These are phyloP conservation scores for Siniperca scherzeri DNA, from an alignment of 2,797 vertebrate genomes.

Conservation along the genomic window DNA sequence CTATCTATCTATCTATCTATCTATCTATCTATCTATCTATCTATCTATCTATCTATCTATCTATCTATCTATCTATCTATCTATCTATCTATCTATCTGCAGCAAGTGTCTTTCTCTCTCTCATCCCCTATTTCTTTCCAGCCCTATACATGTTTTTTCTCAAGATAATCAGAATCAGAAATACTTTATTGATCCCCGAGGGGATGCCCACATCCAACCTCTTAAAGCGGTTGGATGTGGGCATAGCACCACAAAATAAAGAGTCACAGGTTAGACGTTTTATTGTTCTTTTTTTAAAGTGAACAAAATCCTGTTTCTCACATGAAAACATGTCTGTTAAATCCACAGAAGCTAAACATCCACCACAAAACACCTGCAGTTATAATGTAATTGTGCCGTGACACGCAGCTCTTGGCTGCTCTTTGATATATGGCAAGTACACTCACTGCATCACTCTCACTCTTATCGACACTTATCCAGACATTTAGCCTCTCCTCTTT, in stretches of 20 bases:
- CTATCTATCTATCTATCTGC: too few relatives aligned
- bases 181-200: too few relatives aligned
- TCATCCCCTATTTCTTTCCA: background rate
- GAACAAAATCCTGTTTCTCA: constrained; percentile 1
- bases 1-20: too few relatives aligned
- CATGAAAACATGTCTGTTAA: constrained; percentile 3
- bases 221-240: too few relatives aligned
- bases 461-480: constrained; percentile 56
- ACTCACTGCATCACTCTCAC: constrained; percentile 44
- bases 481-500: constrained; percentile 46
- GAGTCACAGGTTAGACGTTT: background rate
- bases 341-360: constrained; percentile 19
- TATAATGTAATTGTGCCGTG: constrained; percentile 7
- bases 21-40: too few relatives aligned
- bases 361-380: background rate
- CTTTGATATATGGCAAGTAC: constrained; percentile 50
- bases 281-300: background rate
- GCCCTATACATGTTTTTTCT: background rate
- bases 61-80: too few relatives aligned
- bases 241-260: background rate
- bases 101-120: background rate
- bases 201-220: too few relatives aligned
- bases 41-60: too few relatives aligned
- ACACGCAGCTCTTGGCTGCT: constrained; percentile 30
- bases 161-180: background rate